phyloP scores from a whole-genome alignment of 2,797 vertebrate genomes.

The Pipistrellus pygmaeus region DNA sequence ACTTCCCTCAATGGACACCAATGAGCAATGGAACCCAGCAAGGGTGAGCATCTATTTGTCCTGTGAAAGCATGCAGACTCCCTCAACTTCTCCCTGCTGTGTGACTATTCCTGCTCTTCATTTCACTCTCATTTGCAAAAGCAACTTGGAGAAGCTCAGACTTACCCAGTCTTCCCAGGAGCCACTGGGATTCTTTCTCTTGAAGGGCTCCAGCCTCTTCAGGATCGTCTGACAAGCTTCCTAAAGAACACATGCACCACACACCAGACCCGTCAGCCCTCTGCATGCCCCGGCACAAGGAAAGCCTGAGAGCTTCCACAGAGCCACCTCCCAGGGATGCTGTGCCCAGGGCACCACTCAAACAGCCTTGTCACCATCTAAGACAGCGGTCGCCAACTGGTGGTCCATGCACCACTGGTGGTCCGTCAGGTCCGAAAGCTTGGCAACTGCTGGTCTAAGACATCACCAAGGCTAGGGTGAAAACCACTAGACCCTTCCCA shows the following conservation, averaged over 20 bases:
- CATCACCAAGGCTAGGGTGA: neutral
- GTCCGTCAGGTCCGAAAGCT: too few relatives aligned
- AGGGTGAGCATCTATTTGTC: neutral
- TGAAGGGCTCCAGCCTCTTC: slow-evolving; percentile 93
- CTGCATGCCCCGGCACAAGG: neutral
- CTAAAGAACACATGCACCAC: slow-evolving; percentile 80
- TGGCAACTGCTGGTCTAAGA: too few relatives aligned
- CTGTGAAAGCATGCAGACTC: neutral
- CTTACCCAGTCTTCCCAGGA: slow-evolving; percentile 97
- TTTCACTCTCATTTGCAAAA: neutral
- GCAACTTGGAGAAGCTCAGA: neutral
- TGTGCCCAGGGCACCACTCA: neutral
- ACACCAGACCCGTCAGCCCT: neutral
- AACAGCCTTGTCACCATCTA: neutral
- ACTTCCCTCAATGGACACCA: neutral
- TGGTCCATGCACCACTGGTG: too few relatives aligned
- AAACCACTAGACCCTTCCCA: neutral
- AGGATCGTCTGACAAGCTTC: slow-evolving; percentile 92
- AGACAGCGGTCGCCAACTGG: too few relatives aligned
- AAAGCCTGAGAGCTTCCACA: neutral
- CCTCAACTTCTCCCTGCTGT: neutral
- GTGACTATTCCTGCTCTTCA: neutral
- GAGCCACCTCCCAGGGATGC: neutral
- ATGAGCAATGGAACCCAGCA: neutral
- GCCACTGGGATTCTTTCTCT: slow-evolving; percentile 90